A percentile compares a stretch with the other conserved stretches of the same genome.
Evolutionary conservation across 2,797 vertebrate species (phyloP).

Genomic region (Sebastes alutus): DNA sequence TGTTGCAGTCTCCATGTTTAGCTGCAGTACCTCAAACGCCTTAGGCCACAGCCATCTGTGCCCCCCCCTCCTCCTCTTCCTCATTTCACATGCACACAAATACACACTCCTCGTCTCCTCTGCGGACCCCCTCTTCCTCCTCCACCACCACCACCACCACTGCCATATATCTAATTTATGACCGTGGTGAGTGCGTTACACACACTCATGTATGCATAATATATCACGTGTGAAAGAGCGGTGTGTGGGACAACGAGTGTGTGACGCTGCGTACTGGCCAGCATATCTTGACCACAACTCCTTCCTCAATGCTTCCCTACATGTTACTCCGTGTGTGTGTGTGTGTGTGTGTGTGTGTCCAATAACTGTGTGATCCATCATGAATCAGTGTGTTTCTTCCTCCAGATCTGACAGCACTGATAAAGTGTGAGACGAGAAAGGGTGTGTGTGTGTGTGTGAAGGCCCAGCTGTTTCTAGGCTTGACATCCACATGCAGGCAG

Average conservation of each 20-base stretch:
- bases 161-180: conserved; percentile 80
- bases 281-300: conserved; percentile 23
- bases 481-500: conserved; percentile 76
- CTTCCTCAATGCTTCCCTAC: neutral
- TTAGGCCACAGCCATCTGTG: conserved; percentile 79
- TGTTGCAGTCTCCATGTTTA: conserved; percentile 61
- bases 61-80: conserved; percentile 25
- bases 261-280: conserved; percentile 16
- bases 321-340: neutral
- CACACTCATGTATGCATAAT: conserved; percentile 78
- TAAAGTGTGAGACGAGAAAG: conserved; percentile 23
- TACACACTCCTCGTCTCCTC: conserved; percentile 33
- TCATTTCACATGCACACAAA: conserved; percentile 41
- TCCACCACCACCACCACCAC: conserved; percentile 33
- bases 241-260: conserved; percentile 30
- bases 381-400: conserved; percentile 18
- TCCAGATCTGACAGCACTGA: conserved; percentile 21
- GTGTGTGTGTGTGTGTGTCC: neutral
- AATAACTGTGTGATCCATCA: neutral
- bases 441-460: conserved; percentile 22
- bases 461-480: conserved; percentile 78
- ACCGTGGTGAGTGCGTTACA: conserved; percentile 71
- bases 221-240: conserved; percentile 68
- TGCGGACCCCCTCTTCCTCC: conserved; percentile 24
- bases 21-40: conserved; percentile 70